These are phyloP conservation scores for Anguilla obscura DNA, from an alignment of 2,797 vertebrate genomes.

Conservation along the genomic window DNA sequence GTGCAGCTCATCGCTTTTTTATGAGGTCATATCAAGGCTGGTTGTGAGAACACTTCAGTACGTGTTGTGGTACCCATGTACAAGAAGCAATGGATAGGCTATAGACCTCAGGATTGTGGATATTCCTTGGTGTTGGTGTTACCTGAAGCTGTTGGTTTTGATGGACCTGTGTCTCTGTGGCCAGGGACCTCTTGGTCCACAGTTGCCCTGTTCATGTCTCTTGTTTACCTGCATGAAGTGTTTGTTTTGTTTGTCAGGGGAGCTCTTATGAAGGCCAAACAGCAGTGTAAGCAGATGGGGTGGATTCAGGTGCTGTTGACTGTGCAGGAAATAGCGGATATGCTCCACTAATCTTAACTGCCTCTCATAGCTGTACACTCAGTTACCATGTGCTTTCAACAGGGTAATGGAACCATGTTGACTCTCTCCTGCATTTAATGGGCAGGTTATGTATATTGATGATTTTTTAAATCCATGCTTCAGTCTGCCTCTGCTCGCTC, in stretches of 20 bases:
- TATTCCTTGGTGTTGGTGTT: not conserved
- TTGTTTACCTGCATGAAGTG: slow-evolving; percentile 22
- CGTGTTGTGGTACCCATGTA: not conserved
- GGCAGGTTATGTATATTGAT: not conserved
- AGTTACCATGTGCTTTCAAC: slow-evolving; percentile 54
- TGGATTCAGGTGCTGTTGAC: slow-evolving; percentile 73
- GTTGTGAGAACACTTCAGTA: not conserved
- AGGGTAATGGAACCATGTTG: slow-evolving; percentile 60
- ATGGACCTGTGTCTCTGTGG: not conserved
- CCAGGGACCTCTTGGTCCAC: not conserved
- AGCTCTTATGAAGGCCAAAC: slow-evolving; percentile 50
- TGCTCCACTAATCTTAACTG: slow-evolving; percentile 70
- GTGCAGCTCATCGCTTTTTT: not conserved
- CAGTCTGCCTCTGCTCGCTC: not conserved
- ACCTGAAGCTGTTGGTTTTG: not conserved
- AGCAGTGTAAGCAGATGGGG: slow-evolving; percentile 64
- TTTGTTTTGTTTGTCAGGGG: slow-evolving; percentile 52
- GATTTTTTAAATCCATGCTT: slow-evolving; percentile 28
- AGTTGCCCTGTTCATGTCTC: slow-evolving; percentile 14
- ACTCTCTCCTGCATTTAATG: slow-evolving; percentile 32
- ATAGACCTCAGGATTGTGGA: not conserved
- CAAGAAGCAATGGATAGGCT: not conserved
- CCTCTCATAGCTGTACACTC: slow-evolving; percentile 60
- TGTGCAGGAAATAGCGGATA: slow-evolving; percentile 65
- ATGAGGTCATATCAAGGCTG: not conserved